Conservation (phyloP, 2,888 invertebrate species). For the Listrodromus nycthemerus region DNA sequence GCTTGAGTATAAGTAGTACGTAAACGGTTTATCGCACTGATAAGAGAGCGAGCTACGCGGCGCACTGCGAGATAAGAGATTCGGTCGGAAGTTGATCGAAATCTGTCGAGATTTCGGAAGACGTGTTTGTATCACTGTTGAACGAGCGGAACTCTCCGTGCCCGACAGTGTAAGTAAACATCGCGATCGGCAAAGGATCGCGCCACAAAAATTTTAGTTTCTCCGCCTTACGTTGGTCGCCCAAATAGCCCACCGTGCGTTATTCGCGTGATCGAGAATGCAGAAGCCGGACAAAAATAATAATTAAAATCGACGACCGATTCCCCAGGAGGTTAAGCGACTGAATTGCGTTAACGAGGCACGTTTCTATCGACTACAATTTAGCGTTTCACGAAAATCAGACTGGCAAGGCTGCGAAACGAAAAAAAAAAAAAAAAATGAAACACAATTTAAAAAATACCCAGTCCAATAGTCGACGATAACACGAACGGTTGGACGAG, state of each 20-base stretch:
- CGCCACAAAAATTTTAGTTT: too few relatives aligned
- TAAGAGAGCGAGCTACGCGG: slow-evolving; percentile 59
- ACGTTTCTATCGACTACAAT: neutral
- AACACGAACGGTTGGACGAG: neutral
- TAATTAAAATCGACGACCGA: neutral
- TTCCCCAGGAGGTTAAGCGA: too few relatives aligned
- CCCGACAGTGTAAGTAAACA: too few relatives aligned
- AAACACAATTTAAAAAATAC: neutral
- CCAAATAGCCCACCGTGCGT: too few relatives aligned
- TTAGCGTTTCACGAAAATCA: neutral
- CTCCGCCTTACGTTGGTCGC: too few relatives aligned
- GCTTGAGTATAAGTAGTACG: slow-evolving; percentile 58
- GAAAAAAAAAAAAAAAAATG: neutral
- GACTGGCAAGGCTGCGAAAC: neutral
- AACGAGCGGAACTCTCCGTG: neutral
- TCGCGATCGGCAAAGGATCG: too few relatives aligned
- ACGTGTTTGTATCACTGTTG: slow-evolving; percentile 21
- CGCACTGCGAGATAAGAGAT: slow-evolving; percentile 64
- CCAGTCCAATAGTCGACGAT: neutral
- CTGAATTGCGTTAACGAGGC: too few relatives aligned
- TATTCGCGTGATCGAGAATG: too few relatives aligned
- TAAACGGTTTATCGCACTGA: slow-evolving; percentile 65
- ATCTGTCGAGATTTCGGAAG: neutral
- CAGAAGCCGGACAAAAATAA: neutral
- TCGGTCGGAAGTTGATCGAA: slow-evolving; percentile 50